Base-by-base conservation (phyloP, 2,888 invertebrate species). In the Eristalinus aeneus region DNA sequence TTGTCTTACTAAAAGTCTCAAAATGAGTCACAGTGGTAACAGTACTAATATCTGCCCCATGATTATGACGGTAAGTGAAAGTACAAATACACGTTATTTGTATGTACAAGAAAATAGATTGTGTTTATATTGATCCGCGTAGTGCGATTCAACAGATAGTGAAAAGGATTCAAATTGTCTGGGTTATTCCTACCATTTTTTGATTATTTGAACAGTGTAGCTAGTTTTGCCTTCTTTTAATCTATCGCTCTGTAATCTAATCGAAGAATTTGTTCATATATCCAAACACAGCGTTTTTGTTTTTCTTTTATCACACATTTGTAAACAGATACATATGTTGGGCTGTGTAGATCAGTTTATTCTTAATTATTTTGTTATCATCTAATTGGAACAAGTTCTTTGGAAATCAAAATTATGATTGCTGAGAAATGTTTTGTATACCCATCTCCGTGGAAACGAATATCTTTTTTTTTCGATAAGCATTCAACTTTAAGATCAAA, bases 31-130 rank as follows among this genome's bases (percentile, higher is more conserved):
- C 65, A 85, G 84, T 68, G 89, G 90, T 46, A 88, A 64, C 34
- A 78, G 46, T 9, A 68, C 88, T 46, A 56, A 23, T 23, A 6
- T 56, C 56, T 92, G 92, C 22, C 91, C 91, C 27, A 92, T 92
- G 92, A 91, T 91, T 32, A 92, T 92, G 92, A 89, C 89, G 87
- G 92, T 92, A 90, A 91, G 92, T 91, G 23, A 6, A 2, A 11
- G 34, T 27, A 27, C 34, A 58, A 22, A 22, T 56, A 16, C 8
- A 46, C 16, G 27, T 27, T n/a, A 4, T 39, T 39, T 39, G 12
- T 16, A 6, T 39, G 39, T n/a, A 16, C 8, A n/a, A n/a, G 6
- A 8, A n/a, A 46, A 16, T 9, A 8, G 46, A 16, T 46, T 16
- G 46, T 46, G 8, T 16, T 16, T 39, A n/a, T 39, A 16, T 4